Base-by-base conservation (phyloP, 2,888 invertebrate species). In the Cyclophora punctaria region DNA sequence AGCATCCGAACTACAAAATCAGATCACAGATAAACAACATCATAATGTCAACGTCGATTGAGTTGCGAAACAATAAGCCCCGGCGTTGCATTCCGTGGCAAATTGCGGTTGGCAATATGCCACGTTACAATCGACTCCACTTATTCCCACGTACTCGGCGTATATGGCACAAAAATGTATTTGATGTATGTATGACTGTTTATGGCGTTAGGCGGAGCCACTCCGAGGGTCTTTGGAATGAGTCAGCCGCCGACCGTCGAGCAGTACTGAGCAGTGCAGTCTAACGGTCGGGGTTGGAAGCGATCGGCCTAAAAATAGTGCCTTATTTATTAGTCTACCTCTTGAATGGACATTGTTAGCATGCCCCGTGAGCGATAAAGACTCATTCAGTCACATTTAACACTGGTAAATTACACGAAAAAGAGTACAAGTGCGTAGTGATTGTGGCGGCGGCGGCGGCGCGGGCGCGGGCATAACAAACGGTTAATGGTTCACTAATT, bases 161-260 rank as follows among this genome's bases (percentile, higher is more conserved):
- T 75, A 74, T 77, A 80, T 64, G 78, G 80, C 67, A 73, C 75
- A 80, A 77, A 80, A 76, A 80, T 78, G 74, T 70, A 62, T 63
- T 69, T 70, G 64, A 71, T 71, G 65, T 64, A 69, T 67, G 65
- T 61, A 60, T 67, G 65, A 60, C 77, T 77, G 73, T 73, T 69
- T 78, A 73, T 63, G 74, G 75, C 49, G 51, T 63, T 66, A 59
- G 67, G 69, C 69, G 64, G 62, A 57, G 57, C 57, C 46, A 55
- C 49, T 55, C 53, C 63, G 64, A 71, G 71, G 68, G 69, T 67
- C 63, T 69, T 64, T 60, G 44, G 59, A 52, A 56, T 75, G 75
- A 75, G 63, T 76, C 76, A 76, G 61, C 46, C 52, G 37, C 4
- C 37, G 4, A 37, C 37, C 37, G 37, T 5, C 5, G 5, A 5